phyloP scores from a whole-genome alignment of 2,888 invertebrate genomes.

The Trissonchulus sp. region DNA sequence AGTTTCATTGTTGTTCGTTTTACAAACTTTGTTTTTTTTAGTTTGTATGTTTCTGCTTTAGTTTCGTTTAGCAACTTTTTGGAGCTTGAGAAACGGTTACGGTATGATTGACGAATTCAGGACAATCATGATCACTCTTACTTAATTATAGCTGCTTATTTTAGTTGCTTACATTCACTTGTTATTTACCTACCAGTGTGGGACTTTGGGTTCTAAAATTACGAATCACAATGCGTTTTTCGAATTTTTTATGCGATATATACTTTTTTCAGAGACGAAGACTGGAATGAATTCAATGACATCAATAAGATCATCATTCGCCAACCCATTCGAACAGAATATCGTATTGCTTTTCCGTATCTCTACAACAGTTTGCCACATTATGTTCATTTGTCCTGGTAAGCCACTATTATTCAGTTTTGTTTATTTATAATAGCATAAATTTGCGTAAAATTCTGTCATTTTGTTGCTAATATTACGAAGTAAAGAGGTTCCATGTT shows the following conservation, averaged over 20 bases:
- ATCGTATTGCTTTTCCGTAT: conserved; percentile 97
- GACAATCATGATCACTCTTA: no score
- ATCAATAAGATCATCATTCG: conserved; percentile 99
- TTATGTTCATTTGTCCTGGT: conserved; percentile 94
- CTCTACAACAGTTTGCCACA: conserved; percentile 88
- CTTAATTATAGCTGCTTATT: no score
- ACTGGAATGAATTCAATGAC: conserved; percentile 99
- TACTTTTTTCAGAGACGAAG: conserved; percentile 71
- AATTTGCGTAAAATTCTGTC: no score
- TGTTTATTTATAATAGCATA: conserved; percentile 26
- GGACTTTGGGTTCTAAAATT: no score
- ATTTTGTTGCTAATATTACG: no score
- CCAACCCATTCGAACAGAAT: conserved; percentile 96
- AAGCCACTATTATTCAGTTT: conserved; percentile 54
- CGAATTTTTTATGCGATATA: conserved; percentile 31
- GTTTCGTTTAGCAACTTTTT: not conserved
- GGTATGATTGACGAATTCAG: no score
- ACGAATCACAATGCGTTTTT: no score
- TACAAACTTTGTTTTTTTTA: not conserved
- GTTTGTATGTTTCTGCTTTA: conserved; percentile 4
- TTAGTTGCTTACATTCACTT: no score
- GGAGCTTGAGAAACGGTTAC: no score
- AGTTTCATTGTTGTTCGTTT: conserved; percentile 54
- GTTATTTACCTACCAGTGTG: no score
- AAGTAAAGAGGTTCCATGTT: no score